A percentile compares a stretch with the other conserved stretches of the same genome.
These are phyloP conservation scores for Trichosurus vulpecula DNA, from an alignment of 2,797 vertebrate genomes.

Conservation along the genomic window DNA sequence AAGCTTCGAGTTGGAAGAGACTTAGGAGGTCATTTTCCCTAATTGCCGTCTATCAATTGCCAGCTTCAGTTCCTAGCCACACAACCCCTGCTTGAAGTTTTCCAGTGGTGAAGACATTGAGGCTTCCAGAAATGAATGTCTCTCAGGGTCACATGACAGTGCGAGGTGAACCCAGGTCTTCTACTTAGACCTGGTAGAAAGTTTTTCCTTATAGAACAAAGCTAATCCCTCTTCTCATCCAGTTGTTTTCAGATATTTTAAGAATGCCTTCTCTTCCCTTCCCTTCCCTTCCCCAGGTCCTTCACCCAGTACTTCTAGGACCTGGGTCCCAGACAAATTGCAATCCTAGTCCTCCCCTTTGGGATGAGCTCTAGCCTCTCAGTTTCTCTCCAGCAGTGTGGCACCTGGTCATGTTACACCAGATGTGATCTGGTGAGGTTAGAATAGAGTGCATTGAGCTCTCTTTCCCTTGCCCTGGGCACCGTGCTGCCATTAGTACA, in stretches of 20 bases:
- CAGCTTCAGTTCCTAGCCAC: not conserved
- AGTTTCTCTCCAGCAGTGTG: not conserved
- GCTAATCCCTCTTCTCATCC: not conserved
- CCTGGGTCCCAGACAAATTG: not conserved
- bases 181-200: not conserved
- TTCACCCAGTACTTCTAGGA: not conserved
- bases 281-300: not conserved
- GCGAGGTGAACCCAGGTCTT: not conserved
- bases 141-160: not conserved
- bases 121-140: not conserved
- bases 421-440: not conserved
- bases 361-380: not conserved
- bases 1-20: not conserved
- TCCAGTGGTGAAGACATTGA: not conserved
- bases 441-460: not conserved
- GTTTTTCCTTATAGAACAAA: not conserved
- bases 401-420: not conserved
- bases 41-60: not conserved
- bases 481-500: not conserved
- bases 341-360: not conserved
- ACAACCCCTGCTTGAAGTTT: not conserved
- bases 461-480: not conserved
- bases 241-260: not conserved
- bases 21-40: not conserved
- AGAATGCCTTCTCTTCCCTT: not conserved